Evolutionary conservation across 2,797 vertebrate species (phyloP).

Genomic region (Aulostomus chinensis): DNA sequence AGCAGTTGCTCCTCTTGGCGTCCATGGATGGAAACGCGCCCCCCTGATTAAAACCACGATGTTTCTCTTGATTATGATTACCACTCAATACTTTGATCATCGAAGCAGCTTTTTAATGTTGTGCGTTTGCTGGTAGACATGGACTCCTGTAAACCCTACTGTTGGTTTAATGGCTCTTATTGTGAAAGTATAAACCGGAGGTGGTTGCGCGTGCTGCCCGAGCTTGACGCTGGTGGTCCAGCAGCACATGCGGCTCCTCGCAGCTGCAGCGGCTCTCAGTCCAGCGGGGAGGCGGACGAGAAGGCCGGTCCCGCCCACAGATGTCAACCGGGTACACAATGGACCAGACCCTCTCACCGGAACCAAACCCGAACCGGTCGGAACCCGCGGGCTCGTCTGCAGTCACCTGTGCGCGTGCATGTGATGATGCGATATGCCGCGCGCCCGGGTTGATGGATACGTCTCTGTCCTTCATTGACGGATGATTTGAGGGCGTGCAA

Average conservation of each 20-base stretch:
- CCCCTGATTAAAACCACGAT: too few relatives aligned
- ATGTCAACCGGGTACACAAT: too few relatives aligned
- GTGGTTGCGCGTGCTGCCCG: neutral
- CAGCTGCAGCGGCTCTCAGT: neutral
- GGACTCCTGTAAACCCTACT: too few relatives aligned
- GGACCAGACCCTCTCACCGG: too few relatives aligned
- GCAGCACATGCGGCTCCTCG: constrained; percentile 30
- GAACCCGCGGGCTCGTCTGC: neutral
- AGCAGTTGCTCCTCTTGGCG: too few relatives aligned
- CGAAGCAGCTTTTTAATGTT: too few relatives aligned
- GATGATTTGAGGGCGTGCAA: neutral
- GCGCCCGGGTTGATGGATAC: constrained; percentile 1
- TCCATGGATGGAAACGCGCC: too few relatives aligned
- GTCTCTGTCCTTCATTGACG: neutral
- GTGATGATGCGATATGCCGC: neutral
- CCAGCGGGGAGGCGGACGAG: neutral
- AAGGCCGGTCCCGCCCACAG: too few relatives aligned
- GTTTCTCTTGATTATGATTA: too few relatives aligned
- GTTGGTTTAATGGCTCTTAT: constrained; percentile 17
- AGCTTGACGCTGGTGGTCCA: constrained; percentile 2
- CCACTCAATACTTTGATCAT: too few relatives aligned
- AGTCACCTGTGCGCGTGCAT: constrained; percentile 3
- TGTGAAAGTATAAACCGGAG: constrained; percentile 25
- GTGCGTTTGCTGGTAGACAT: too few relatives aligned
- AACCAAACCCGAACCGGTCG: neutral